Evolutionary conservation across 2,888 invertebrate species (phyloP).

Genomic region (Frankliniella fusca): DNA sequence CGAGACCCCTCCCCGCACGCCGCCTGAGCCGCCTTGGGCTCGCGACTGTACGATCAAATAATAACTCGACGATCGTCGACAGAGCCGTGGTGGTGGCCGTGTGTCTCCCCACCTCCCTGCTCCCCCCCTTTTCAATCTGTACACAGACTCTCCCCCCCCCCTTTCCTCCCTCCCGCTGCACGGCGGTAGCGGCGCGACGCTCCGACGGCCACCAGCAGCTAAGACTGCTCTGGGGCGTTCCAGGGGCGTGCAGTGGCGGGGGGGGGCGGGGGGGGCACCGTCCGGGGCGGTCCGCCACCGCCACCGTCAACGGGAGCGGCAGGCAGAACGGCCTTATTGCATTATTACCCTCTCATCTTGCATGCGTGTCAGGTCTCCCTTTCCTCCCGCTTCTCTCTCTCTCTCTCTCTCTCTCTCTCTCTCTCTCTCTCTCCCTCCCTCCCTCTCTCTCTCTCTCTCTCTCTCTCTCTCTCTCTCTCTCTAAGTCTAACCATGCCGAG

Average conservation of each 20-base stretch:
- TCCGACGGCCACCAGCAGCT: background rate
- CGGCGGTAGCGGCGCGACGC: background rate
- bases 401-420: background rate
- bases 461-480: background rate
- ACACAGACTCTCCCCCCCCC: background rate
- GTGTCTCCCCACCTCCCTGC: too few relatives aligned
- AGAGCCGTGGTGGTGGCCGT: too few relatives aligned
- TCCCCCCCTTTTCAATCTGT: too few relatives aligned
- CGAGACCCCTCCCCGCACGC: too few relatives aligned
- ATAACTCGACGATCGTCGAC: too few relatives aligned
- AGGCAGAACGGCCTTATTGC: constrained; percentile 4
- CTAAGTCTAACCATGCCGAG: background rate
- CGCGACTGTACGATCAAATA: too few relatives aligned
- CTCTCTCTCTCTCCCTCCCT: background rate
- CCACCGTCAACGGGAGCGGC: constrained; percentile 6
- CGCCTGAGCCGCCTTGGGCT: too few relatives aligned
- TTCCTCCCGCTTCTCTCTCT: background rate
- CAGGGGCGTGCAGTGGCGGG: background rate
- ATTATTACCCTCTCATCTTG: constrained; percentile 20
- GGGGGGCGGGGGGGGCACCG: background rate
- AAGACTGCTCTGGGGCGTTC: background rate
- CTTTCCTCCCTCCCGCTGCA: background rate
- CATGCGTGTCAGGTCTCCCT: constrained; percentile 13
- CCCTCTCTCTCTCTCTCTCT: background rate
- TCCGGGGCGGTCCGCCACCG: background rate